phyloP scores from a whole-genome alignment of 2,888 invertebrate species.

The Coelopa pilipes region DNA sequence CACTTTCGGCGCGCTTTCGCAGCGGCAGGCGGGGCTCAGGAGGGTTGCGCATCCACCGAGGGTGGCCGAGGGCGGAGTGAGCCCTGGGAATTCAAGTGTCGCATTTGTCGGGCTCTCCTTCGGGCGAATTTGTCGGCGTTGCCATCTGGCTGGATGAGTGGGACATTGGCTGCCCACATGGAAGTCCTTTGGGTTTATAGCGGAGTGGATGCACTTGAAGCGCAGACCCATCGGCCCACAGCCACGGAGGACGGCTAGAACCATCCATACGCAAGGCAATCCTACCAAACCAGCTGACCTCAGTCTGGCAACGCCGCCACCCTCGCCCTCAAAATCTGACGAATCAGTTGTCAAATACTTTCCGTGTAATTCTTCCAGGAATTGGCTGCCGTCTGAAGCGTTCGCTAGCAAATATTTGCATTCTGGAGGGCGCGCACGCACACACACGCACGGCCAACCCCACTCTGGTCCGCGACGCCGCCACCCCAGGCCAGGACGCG shows the following conservation, averaged over 20 bases:
- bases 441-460: constrained; percentile 26
- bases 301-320: background rate
- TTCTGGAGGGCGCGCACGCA: constrained; percentile 44
- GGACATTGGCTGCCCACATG: too few species aligned
- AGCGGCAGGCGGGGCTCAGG: background rate
- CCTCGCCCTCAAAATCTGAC: constrained; percentile 54
- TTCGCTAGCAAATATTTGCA: constrained; percentile 59
- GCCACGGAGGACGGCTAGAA: too few species aligned
- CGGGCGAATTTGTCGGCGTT: background rate
- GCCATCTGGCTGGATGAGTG: too few species aligned
- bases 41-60: too few species aligned
- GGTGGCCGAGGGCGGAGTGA: constrained; percentile 7
- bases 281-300: too few species aligned
- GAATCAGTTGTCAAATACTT: constrained; percentile 60
- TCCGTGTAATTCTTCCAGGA: constrained; percentile 45
- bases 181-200: too few species aligned
- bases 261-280: too few species aligned
- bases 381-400: constrained; percentile 47
- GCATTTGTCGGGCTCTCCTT: constrained; percentile 37
- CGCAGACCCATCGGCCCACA: too few species aligned
- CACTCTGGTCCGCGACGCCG: background rate
- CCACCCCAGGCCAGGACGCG: background rate
- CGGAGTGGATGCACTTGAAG: too few species aligned
- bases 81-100: constrained; percentile 35
- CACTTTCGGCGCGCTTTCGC: constrained; percentile 46